A percentile compares a stretch with the other conserved stretches of the same genome.
Evolutionary conservation across 2,888 invertebrate species (phyloP).

Genomic region (Lasioglossum vierecki): DNA sequence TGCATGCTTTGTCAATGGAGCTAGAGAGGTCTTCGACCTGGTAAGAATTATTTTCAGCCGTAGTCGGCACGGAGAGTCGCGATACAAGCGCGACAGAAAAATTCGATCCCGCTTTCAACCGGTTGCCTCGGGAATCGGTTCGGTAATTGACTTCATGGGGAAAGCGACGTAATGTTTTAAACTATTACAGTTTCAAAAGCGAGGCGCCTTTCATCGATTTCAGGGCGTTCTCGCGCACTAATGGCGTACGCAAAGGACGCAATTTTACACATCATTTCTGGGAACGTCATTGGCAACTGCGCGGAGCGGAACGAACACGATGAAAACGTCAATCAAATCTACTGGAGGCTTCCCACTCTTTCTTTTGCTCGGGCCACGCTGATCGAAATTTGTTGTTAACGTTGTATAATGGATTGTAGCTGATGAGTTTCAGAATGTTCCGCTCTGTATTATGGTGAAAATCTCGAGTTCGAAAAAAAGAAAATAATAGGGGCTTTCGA

Average conservation of each 20-base stretch:
- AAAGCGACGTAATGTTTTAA: not conserved
- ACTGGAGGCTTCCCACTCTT: conserved; percentile 40
- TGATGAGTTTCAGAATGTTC: not conserved
- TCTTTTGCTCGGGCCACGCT: not conserved
- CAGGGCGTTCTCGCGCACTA: conserved; percentile 19
- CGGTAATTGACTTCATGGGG: not conserved
- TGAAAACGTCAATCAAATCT: conserved; percentile 63
- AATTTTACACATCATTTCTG: conserved; percentile 61
- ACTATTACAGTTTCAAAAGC: not conserved
- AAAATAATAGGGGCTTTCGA: not conserved
- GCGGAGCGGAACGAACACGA: conserved; percentile 37
- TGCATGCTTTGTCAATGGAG: conserved; percentile 42
- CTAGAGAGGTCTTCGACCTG: conserved; percentile 2
- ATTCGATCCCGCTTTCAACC: conserved; percentile 37
- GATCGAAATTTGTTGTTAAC: conserved; percentile 10
- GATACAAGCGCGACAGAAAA: not conserved
- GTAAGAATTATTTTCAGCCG: not conserved
- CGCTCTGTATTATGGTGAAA: not conserved
- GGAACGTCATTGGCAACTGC: conserved; percentile 43
- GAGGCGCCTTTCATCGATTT: conserved; percentile 24
- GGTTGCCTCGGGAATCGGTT: conserved; percentile 14
- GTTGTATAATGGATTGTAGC: conserved; percentile 2
- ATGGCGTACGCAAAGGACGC: conserved; percentile 36
- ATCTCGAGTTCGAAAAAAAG: not conserved
- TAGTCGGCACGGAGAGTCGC: not conserved